Conservation (phyloP, 2,888 invertebrate species). For the Listrodromus nycthemerus region DNA sequence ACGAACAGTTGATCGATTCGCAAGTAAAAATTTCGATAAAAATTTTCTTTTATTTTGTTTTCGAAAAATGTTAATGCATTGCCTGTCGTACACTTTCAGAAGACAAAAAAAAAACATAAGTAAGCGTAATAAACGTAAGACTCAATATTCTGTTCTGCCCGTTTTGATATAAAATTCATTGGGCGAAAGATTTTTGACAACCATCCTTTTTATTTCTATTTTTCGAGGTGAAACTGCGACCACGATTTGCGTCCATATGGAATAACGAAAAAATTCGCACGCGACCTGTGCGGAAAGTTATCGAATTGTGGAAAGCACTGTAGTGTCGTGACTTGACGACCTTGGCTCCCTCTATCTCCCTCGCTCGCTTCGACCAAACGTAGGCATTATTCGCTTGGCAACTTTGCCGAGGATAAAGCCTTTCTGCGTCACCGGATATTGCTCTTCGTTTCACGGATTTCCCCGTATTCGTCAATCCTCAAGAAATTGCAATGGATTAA, state of each 20-base stretch:
- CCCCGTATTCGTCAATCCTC: conserved; percentile 37
- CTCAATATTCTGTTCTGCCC: no score
- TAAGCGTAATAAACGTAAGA: no score
- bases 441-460: conserved; percentile 54
- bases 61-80: no score
- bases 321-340: conserved; percentile 16
- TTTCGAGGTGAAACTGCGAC: not conserved
- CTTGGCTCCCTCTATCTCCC: conserved; percentile 24
- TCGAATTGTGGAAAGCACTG: conserved; percentile 20
- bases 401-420: conserved; percentile 45
- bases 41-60: no score
- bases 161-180: no score
- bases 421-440: conserved; percentile 52
- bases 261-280: not conserved
- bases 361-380: conserved; percentile 15
- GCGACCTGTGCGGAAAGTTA: not conserved
- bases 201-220: not conserved
- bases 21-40: not conserved
- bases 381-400: conserved; percentile 45
- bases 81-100: no score
- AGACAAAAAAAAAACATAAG: no score
- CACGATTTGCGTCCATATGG: not conserved
- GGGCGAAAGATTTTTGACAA: no score
- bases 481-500: conserved; percentile 40
- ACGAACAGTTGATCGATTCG: not conserved